phyloP scores from a whole-genome alignment of 1,140 invertebrate species.

The Dendrolimus punctatus region DNA sequence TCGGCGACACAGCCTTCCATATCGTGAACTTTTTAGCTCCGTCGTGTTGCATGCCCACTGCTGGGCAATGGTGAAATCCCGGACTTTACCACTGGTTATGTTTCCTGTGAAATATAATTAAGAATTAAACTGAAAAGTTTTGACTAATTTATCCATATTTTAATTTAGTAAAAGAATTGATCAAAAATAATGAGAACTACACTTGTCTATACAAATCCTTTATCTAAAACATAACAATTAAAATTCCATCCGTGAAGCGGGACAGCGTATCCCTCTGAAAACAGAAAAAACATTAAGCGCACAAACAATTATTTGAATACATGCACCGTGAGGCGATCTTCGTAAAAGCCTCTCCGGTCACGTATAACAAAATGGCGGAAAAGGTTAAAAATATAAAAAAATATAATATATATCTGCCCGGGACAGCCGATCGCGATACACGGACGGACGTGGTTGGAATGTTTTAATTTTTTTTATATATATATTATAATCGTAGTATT shows the following conservation, averaged over 20 bases:
- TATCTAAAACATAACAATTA: slow-evolving; percentile 21
- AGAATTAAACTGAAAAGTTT: too few relatives aligned
- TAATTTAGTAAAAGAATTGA: too few relatives aligned
- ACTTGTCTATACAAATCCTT: slow-evolving; percentile 3
- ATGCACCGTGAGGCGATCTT: slow-evolving; percentile 44
- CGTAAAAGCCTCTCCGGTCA: slow-evolving; percentile 42
- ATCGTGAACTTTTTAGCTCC: too few relatives aligned
- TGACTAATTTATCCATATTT: too few relatives aligned
- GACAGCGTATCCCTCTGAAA: slow-evolving; percentile 11
- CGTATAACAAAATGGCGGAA: slow-evolving; percentile 49
- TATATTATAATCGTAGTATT: slow-evolving; percentile 9
- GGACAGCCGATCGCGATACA: slow-evolving; percentile 59
- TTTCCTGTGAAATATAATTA: too few relatives aligned
- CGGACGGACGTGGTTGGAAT: slow-evolving; percentile 49
- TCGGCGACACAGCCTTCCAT: too few relatives aligned
- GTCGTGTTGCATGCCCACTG: too few relatives aligned
- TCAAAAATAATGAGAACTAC: too few relatives aligned
- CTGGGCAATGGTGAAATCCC: too few relatives aligned
- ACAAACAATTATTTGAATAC: slow-evolving; percentile 44
- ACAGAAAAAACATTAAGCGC: slow-evolving; percentile 18
- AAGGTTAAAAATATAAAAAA: slow-evolving; percentile 23
- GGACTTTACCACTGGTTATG: too few relatives aligned
- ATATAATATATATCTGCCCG: slow-evolving; percentile 34
- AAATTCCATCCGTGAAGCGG: slow-evolving; percentile 26
- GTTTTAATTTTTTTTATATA: slow-evolving; percentile 45